A percentile compares a stretch with the other conserved stretches of the same genome.
phyloP scores from a whole-genome alignment of 2,888 invertebrate genomes.

The Nasonia oneida region DNA sequence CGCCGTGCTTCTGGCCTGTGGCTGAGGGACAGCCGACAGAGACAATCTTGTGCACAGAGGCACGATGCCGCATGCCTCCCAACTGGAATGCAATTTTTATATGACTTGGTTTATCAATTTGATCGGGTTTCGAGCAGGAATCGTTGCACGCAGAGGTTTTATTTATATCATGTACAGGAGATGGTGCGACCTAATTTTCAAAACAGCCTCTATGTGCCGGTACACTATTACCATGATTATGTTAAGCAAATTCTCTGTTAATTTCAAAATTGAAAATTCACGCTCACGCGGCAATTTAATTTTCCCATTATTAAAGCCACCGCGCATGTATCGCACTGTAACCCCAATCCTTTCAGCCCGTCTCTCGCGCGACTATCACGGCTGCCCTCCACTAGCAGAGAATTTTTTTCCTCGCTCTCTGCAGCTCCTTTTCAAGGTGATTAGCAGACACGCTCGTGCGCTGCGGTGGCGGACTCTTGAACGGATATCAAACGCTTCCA shows the following conservation, averaged over 20 bases:
- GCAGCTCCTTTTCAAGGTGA: slow-evolving; percentile 43
- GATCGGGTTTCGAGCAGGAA: slow-evolving; percentile 32
- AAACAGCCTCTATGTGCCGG: too few species aligned
- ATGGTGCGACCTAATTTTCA: background rate
- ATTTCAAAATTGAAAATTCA: background rate
- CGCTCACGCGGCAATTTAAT: background rate
- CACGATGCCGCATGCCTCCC: background rate
- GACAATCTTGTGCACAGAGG: background rate
- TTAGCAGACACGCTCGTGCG: slow-evolving; percentile 32
- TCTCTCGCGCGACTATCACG: background rate
- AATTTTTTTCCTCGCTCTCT: slow-evolving; percentile 12
- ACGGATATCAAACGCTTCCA: slow-evolving; percentile 62
- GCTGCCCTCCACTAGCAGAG: background rate
- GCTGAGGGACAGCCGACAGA: background rate
- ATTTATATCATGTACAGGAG: background rate
- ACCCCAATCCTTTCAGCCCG: slow-evolving; percentile 52
- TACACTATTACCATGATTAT: background rate
- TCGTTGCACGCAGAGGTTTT: background rate
- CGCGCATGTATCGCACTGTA: slow-evolving; percentile 9
- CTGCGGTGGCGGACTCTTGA: background rate
- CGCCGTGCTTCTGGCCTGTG: background rate
- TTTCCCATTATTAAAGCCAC: background rate
- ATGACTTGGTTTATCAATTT: slow-evolving; percentile 32
- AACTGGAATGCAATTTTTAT: slow-evolving; percentile 48
- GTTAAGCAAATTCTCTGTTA: background rate